Percentiles rank a stretch among this genome's conserved stretches.
These are phyloP conservation scores for Corythucha ciliata DNA, from an alignment of 2,888 invertebrate species.

Conservation along the genomic window DNA sequence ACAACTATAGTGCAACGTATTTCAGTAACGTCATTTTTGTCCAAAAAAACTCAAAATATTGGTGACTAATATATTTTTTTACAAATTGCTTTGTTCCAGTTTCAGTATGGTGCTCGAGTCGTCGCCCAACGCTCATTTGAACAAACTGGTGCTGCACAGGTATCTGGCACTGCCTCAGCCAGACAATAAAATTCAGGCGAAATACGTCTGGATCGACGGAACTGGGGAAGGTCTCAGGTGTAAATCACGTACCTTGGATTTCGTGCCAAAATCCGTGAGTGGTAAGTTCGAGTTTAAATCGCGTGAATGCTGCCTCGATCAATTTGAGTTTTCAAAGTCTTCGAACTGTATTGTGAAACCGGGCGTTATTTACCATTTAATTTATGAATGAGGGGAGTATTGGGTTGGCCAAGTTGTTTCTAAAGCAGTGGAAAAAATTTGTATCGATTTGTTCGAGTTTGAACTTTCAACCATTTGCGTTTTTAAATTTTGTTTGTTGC, in stretches of 20 bases:
- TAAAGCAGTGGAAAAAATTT: not conserved
- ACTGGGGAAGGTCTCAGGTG: slow-evolving; percentile 66
- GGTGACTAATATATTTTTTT: too few species aligned
- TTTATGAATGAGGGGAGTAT: too few species aligned
- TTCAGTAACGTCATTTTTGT: too few species aligned
- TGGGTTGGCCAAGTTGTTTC: too few species aligned
- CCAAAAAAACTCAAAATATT: too few species aligned
- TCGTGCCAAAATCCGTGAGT: slow-evolving; percentile 64
- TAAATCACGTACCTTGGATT: slow-evolving; percentile 80
- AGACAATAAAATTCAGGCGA: slow-evolving; percentile 65
- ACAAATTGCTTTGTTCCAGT: too few species aligned
- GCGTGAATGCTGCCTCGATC: not conserved
- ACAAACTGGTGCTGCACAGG: slow-evolving; percentile 61
- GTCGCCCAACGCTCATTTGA: slow-evolving; percentile 74
- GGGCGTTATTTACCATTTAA: too few species aligned
- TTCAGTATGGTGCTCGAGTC: slow-evolving; percentile 48
- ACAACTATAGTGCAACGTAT: too few species aligned
- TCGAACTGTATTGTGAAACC: too few species aligned
- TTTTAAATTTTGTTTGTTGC: too few species aligned
- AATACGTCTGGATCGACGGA: slow-evolving; percentile 93
- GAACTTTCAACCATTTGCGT: too few species aligned
- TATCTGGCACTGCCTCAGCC: slow-evolving; percentile 72
- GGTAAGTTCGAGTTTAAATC: slow-evolving; percentile 46
- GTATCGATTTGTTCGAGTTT: not conserved
- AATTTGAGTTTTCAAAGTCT: too few species aligned